Percentiles rank a stretch among this genome's conserved stretches.
Conservation (phyloP, 2,888 invertebrate genomes). For the Petrolisthes cinctipes region DNA sequence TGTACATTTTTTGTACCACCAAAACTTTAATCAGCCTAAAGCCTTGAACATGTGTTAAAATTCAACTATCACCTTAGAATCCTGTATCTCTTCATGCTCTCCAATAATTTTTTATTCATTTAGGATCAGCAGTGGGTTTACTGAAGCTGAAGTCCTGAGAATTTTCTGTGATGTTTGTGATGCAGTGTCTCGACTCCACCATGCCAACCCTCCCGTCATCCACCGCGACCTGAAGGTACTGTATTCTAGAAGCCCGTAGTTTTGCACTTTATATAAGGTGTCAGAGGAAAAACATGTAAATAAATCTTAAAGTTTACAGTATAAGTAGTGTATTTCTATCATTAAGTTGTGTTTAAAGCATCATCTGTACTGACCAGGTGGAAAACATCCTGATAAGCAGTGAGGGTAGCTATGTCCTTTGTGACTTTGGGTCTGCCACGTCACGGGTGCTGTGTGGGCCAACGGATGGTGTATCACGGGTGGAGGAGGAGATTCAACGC, state of each 20-base stretch:
- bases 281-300: neutral
- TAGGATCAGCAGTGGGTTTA: conserved; percentile 80
- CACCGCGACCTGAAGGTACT: conserved; percentile 89
- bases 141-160: conserved; percentile 81
- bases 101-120: neutral
- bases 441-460: conserved; percentile 76
- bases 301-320: neutral
- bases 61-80: neutral
- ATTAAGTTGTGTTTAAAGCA: neutral
- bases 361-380: conserved; percentile 73
- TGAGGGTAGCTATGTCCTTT: conserved; percentile 83
- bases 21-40: too few relatives aligned
- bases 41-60: neutral
- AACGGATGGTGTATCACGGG: conserved; percentile 77
- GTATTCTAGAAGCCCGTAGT: too few relatives aligned
- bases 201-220: conserved; percentile 92
- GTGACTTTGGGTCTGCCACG: conserved; percentile 96
- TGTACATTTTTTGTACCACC: neutral
- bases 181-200: conserved; percentile 89
- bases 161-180: conserved; percentile 94
- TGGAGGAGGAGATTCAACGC: conserved; percentile 87
- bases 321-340: neutral
- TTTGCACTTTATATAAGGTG: neutral
- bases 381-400: conserved; percentile 89
- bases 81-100: neutral